A percentile compares a stretch with the other conserved stretches of the same genome.
Conservation (phyloP, 2,888 invertebrate genomes). For the Pyrrhosoma nymphula region DNA sequence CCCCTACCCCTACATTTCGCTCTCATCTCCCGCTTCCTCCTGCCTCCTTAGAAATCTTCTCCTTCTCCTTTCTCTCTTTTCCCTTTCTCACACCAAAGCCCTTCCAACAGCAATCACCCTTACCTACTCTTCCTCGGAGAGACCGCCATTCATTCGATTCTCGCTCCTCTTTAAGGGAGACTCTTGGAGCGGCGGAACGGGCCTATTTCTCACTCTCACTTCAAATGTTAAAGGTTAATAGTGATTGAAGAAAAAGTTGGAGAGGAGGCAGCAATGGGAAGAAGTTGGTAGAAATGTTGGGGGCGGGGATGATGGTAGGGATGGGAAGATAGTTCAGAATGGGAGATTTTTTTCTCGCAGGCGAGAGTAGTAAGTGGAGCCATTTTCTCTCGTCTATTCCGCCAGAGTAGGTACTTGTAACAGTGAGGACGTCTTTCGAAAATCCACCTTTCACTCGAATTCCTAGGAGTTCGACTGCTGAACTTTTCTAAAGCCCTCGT, state of each 20-base stretch:
- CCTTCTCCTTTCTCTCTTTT: not conserved
- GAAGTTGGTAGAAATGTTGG: not conserved
- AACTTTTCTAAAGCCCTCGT: too few relatives aligned
- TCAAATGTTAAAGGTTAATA: constrained; percentile 56
- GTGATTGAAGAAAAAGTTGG: constrained; percentile 44
- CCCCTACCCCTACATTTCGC: not conserved
- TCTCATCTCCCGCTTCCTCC: not conserved
- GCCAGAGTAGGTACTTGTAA: not conserved
- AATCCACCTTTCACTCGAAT: not conserved
- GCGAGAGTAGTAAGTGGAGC: not conserved
- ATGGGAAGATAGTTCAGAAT: not conserved
- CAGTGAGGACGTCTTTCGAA: not conserved
- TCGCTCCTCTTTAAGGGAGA: constrained; percentile 24
- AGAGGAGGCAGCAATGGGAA: not conserved
- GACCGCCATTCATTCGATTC: constrained; percentile 19
- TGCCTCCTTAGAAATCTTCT: not conserved
- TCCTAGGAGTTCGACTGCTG: not conserved
- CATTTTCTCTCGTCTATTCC: not conserved
- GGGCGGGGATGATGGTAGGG: not conserved
- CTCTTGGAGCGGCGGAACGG: not conserved
- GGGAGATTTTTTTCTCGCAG: not conserved
- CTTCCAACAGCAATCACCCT: too few relatives aligned
- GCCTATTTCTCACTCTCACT: not conserved
- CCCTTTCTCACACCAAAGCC: not conserved
- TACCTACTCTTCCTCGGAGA: not conserved